These are phyloP conservation scores for Dissostichus mawsoni DNA, from an alignment of 2,113 vertebrate genomes.

Conservation along the genomic window DNA sequence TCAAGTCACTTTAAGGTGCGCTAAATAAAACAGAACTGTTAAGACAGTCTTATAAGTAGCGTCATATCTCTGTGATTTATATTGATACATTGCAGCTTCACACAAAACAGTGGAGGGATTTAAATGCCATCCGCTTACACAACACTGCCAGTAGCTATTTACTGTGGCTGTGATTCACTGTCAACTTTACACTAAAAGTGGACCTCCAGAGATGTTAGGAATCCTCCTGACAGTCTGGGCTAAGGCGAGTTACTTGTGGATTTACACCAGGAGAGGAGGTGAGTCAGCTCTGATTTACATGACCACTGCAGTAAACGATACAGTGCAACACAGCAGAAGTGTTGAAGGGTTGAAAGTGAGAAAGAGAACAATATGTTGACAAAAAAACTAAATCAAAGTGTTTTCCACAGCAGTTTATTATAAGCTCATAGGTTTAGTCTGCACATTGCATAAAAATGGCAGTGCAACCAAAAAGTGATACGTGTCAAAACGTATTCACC, in stretches of 20 bases:
- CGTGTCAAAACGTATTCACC: background rate
- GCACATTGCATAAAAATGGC: slow-evolving; percentile 51
- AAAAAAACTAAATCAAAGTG: slow-evolving; percentile 23
- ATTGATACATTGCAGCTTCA: slow-evolving; percentile 48
- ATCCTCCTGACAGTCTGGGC: slow-evolving; percentile 52
- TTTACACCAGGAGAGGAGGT: slow-evolving; percentile 47
- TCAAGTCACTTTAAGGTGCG: slow-evolving; percentile 30
- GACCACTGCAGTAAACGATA: slow-evolving; percentile 58
- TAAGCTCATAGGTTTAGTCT: slow-evolving; percentile 8
- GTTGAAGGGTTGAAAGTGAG: slow-evolving; percentile 19
- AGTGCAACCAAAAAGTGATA: slow-evolving; percentile 44
- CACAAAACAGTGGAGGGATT: slow-evolving; percentile 40
- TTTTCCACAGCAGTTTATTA: slow-evolving; percentile 16
- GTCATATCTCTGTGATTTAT: slow-evolving; percentile 16
- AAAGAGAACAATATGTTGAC: slow-evolving; percentile 36
- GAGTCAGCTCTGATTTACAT: slow-evolving; percentile 60
- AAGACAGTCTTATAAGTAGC: background rate
- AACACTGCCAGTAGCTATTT: slow-evolving; percentile 52
- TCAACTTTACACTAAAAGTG: slow-evolving; percentile 58
- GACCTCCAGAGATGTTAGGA: slow-evolving; percentile 53
- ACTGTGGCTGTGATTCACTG: slow-evolving; percentile 55
- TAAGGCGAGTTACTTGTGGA: slow-evolving; percentile 49
- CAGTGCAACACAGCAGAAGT: slow-evolving; percentile 48
- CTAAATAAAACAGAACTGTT: slow-evolving; percentile 5
- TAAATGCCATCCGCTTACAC: slow-evolving; percentile 61